Evolutionary conservation across 1,140 invertebrate species (phyloP).

Genomic region (Pseudomyrmex sp.): DNA sequence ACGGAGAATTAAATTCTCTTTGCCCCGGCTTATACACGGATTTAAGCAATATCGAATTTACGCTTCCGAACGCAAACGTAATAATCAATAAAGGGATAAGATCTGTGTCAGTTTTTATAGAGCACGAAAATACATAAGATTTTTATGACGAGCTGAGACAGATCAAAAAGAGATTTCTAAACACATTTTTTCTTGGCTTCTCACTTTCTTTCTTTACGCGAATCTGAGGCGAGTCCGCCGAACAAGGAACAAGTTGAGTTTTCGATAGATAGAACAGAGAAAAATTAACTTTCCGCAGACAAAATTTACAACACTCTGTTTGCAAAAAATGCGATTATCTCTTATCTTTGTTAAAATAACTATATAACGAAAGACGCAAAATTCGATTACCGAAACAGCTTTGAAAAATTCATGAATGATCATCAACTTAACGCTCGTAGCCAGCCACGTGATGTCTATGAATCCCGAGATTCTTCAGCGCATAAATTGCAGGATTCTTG

Average conservation of each 20-base stretch:
- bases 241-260: slow-evolving; percentile 27
- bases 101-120: too few relatives aligned
- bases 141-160: too few relatives aligned
- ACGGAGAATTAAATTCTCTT: slow-evolving; percentile 56
- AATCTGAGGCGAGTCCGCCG: not conserved
- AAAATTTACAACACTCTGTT: too few relatives aligned
- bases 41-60: slow-evolving; percentile 52
- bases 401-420: not conserved
- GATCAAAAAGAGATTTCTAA: too few relatives aligned
- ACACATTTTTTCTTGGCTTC: not conserved
- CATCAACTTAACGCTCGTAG: not conserved
- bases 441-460: not conserved
- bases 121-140: too few relatives aligned
- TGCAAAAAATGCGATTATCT: too few relatives aligned
- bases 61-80: slow-evolving; percentile 7
- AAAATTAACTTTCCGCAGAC: slow-evolving; percentile 13
- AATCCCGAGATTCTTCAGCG: slow-evolving; percentile 8
- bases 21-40: slow-evolving; percentile 13
- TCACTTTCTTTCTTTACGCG: slow-evolving; percentile 20
- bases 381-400: not conserved
- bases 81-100: slow-evolving; percentile 2
- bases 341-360: not conserved
- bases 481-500: slow-evolving; percentile 25
- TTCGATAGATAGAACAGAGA: slow-evolving; percentile 12
- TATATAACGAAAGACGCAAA: too few relatives aligned